These are phyloP conservation scores for Callopanchax toddi DNA, from an alignment of 2,113 vertebrate species.

Conservation along the genomic window DNA sequence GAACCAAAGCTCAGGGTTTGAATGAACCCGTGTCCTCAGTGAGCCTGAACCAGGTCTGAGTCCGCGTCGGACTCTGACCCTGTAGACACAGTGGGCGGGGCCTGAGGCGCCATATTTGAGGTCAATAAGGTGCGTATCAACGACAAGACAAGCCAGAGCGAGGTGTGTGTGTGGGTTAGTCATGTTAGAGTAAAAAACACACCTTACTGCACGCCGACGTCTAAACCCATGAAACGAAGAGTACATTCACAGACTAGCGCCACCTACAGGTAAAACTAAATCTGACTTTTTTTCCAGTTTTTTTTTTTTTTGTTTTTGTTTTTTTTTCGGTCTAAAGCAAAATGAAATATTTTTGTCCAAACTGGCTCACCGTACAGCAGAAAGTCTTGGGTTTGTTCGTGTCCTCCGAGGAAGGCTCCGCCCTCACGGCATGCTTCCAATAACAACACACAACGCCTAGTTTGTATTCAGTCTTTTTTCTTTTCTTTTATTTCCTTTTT, in stretches of 20 bases:
- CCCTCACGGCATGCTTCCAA: conserved; percentile 77
- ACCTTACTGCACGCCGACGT: conserved; percentile 73
- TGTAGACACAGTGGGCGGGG: background rate
- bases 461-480: conserved; percentile 53
- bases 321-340: conserved; percentile 47
- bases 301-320: too few species aligned
- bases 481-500: conserved; percentile 62
- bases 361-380: conserved; percentile 62
- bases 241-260: conserved; percentile 78
- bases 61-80: too few species aligned
- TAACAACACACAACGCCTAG: conserved; percentile 77
- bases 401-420: conserved; percentile 50
- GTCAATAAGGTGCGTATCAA: conserved; percentile 76
- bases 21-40: conserved; percentile 22
- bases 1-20: too few species aligned
- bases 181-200: conserved; percentile 68
- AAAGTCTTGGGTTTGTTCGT: conserved; percentile 62
- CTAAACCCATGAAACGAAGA: conserved; percentile 76
- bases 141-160: conserved; percentile 63
- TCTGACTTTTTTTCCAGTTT: conserved; percentile 11
- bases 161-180: conserved; percentile 67
- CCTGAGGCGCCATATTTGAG: conserved; percentile 43
- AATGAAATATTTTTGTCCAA: conserved; percentile 51
- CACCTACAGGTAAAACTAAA: conserved; percentile 51
- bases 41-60: background rate